These are phyloP conservation scores for Drosophila tristis DNA, from an alignment of 1,140 invertebrate genomes.

Conservation along the genomic window DNA sequence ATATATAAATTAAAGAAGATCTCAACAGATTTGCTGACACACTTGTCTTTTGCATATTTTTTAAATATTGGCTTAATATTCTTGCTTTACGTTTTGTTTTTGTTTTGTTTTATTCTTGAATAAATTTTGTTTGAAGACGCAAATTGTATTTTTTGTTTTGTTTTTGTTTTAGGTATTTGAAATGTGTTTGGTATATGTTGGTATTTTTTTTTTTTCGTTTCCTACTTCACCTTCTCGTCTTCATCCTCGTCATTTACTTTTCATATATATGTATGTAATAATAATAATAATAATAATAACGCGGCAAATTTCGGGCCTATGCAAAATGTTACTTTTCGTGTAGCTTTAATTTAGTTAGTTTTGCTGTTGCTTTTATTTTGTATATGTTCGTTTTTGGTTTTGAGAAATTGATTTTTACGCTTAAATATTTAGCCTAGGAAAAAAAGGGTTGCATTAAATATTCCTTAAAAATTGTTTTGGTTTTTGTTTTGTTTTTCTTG, in stretches of 20 bases:
- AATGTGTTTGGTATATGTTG: constrained; percentile 73
- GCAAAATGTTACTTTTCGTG: constrained; percentile 54
- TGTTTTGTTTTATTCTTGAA: constrained; percentile 36
- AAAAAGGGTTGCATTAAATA: constrained; percentile 40
- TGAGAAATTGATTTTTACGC: constrained; percentile 34
- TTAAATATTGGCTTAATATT: constrained; percentile 33
- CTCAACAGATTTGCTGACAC: constrained; percentile 52
- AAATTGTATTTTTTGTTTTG: constrained; percentile 61
- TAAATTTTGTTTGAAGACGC: constrained; percentile 56
- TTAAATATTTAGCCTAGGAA: constrained; percentile 52
- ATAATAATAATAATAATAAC: constrained; percentile 69
- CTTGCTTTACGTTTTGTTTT: constrained; percentile 22
- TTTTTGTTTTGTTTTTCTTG: constrained; percentile 19
- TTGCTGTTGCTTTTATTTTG: constrained; percentile 17
- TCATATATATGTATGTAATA: constrained; percentile 39
- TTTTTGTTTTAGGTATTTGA: constrained; percentile 53
- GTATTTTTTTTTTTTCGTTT: constrained; percentile 34
- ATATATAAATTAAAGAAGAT: constrained; percentile 43
- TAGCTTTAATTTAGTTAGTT: constrained; percentile 12
- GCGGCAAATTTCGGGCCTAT: constrained; percentile 72
- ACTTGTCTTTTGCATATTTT: constrained; percentile 50
- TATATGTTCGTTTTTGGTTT: constrained; percentile 36
- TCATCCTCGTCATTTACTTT: not conserved
- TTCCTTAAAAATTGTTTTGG: constrained; percentile 45
- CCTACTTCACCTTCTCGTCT: constrained; percentile 2